A percentile compares a stretch with the other conserved stretches of the same genome.
Conservation (phyloP, 2,888 invertebrate genomes). For the Sclerodermus sp. region DNA sequence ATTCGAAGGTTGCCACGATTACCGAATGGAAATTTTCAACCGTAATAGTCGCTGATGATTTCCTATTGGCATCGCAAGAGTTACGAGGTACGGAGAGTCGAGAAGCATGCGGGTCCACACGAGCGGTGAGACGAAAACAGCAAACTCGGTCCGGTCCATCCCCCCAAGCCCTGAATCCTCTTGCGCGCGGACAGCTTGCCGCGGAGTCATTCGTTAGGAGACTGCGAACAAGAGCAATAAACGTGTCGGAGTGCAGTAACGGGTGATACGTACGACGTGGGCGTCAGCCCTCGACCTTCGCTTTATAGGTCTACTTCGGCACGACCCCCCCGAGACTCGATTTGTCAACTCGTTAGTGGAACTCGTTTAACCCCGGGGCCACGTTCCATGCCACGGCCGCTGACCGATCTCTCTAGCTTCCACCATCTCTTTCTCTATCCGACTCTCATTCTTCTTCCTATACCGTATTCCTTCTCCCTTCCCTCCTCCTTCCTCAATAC, state of each 20-base stretch:
- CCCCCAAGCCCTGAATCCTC: too few relatives aligned
- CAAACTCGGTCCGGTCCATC: too few relatives aligned
- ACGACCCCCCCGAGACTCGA: constrained; percentile 56
- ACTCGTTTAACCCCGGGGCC: constrained; percentile 51
- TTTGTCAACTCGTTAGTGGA: constrained; percentile 58
- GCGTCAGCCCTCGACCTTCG: constrained; percentile 43
- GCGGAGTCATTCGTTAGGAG: constrained; percentile 52
- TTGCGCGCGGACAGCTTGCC: constrained; percentile 19
- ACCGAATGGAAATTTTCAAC: too few relatives aligned
- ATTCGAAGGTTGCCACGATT: too few relatives aligned
- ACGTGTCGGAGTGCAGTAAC: constrained; percentile 48
- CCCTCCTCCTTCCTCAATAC: background rate
- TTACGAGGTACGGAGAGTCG: too few relatives aligned
- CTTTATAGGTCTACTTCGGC: constrained; percentile 54
- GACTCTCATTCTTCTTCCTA: constrained; percentile 1
- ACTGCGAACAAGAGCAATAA: constrained; percentile 55
- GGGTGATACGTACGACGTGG: constrained; percentile 44
- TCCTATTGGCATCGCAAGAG: too few relatives aligned
- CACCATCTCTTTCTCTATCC: background rate
- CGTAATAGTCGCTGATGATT: too few relatives aligned
- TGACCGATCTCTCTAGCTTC: constrained; percentile 6
- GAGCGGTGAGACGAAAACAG: too few relatives aligned
- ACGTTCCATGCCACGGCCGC: constrained; percentile 12
- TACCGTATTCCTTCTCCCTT: background rate
- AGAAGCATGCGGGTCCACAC: too few relatives aligned